Evolutionary conservation across 2,888 invertebrate genomes (phyloP), one percentile per base, ranked within the genome.

Genomic region (Lymantria monacha): DNA sequence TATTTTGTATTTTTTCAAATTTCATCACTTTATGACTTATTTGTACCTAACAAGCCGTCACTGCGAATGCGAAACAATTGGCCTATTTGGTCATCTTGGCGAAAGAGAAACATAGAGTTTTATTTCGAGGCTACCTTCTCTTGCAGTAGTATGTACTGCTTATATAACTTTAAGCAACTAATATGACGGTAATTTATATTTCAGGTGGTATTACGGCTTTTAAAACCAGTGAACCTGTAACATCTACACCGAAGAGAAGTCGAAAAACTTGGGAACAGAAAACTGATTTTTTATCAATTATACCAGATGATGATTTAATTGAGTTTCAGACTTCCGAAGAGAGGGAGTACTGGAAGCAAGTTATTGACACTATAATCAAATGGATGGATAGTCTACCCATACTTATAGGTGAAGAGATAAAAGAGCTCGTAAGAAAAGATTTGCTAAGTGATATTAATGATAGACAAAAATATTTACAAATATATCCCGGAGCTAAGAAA

Each of bases 401-500:
- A 42, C 13, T 64, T 15, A 44, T 72, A 3, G 55, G 68, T 7
- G 49, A 60, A n/a, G 22, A 46, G 3, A 56, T 62, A 7, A 65
- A 66, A 52, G 48, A 68, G 11, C 38, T 51, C 0, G 58, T 79
- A 36, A 53, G 61, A 0, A 55, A 61, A 22, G 70, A 74, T 40
- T 57, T 84, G 50, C 70, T 71, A 11, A 54, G 36, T 1, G 81
- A 83, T 46, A 72, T 82, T 8, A 30, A 73, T 33, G 78, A 83
- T 37, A 70, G 80, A 46, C 69, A 72, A 8, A 81, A 74, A 42
- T 83, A 83, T 59, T 63, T 81, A 40, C 72, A 77, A 54, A 30
- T 73, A 8, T 72, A 79, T 43, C 70, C 74, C 11, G 61, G 61
- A 7, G 55, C 61, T 0, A 70, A 68, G 55, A 48, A 55, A 1